A percentile compares a stretch with the other conserved stretches of the same genome.
Conservation (phyloP, 2,113 vertebrate genomes). For the Thermophis baileyi region DNA sequence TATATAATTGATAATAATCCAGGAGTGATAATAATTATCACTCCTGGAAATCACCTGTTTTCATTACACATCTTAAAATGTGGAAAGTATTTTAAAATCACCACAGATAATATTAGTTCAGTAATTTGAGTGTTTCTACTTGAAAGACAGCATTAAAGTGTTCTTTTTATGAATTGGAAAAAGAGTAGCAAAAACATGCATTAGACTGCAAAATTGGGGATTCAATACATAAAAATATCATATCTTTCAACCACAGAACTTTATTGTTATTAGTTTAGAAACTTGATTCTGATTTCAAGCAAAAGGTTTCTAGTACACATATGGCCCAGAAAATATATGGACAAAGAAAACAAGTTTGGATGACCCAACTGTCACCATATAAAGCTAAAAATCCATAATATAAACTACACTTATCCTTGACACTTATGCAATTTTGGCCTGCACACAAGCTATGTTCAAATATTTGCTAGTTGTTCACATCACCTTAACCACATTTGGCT, state of each 20-base stretch:
- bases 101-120: neutral
- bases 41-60: slow-evolving; percentile 13
- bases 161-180: neutral
- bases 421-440: neutral
- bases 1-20: too few species aligned
- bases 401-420: neutral
- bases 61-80: slow-evolving; percentile 14
- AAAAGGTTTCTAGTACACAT: neutral
- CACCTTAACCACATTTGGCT: neutral
- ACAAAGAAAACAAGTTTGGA: neutral
- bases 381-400: too few species aligned
- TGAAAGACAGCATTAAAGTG: neutral
- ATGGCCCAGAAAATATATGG: neutral
- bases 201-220: too few species aligned
- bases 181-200: too few species aligned
- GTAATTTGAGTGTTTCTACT: slow-evolving; percentile 9
- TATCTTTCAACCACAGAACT: too few species aligned
- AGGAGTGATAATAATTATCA: too few species aligned
- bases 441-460: neutral
- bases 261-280: neutral
- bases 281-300: neutral
- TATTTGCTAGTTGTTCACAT: neutral
- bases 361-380: neutral
- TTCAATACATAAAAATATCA: too few species aligned
- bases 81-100: neutral